Conservation (phyloP, 2,888 invertebrate species). For the Priocnemis perturbator region DNA sequence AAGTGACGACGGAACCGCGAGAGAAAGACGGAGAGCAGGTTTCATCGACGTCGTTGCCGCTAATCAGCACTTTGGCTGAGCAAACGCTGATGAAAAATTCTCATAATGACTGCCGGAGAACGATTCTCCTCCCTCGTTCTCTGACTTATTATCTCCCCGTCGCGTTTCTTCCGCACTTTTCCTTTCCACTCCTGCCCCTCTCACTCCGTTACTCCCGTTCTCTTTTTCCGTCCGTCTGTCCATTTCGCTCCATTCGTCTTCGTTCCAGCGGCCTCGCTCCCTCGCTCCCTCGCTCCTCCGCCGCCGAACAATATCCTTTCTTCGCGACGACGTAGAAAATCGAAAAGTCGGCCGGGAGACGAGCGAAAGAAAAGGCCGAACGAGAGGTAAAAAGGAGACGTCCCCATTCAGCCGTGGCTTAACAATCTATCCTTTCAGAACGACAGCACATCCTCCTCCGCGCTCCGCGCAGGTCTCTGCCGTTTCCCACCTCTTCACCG, state of each 20-base stretch:
- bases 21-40: conserved; percentile 38
- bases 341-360: conserved; percentile 65
- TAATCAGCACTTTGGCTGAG: conserved; percentile 67
- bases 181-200: background rate
- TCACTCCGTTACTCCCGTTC: background rate
- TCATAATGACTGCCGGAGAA: conserved; percentile 34
- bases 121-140: conserved; percentile 6
- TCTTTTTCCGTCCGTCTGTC: background rate
- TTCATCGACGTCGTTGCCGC: conserved; percentile 54
- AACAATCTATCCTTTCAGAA: conserved; percentile 68
- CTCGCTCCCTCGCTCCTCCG: conserved; percentile 18
- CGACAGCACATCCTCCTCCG: conserved; percentile 53
- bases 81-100: conserved; percentile 65
- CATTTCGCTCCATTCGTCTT: conserved; percentile 7
- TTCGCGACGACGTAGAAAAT: conserved; percentile 66
- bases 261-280: conserved; percentile 12
- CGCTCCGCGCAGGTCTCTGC: conserved; percentile 14
- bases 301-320: conserved; percentile 68
- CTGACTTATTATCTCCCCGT: background rate
- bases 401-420: conserved; percentile 66
- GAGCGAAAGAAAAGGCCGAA: conserved; percentile 60
- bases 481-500: conserved; percentile 22
- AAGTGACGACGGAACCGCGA: background rate
- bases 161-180: background rate
- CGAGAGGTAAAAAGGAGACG: conserved; percentile 62